Evolutionary conservation across 2,888 invertebrate species (phyloP).

Genomic region (Eupithecia pulchellata): DNA sequence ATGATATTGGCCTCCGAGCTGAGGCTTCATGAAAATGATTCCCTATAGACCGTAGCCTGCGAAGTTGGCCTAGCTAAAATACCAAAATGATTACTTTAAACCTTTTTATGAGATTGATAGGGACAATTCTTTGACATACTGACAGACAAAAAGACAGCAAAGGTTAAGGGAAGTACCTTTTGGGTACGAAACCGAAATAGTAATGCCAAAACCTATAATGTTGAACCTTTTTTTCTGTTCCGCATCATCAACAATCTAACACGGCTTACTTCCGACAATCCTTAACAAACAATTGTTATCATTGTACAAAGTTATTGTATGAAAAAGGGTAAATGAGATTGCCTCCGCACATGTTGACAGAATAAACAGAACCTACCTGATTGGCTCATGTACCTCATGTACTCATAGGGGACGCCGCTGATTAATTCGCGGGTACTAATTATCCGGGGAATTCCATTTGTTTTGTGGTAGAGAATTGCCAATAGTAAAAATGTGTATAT

Average conservation of each 20-base stretch:
- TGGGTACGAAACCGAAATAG: background rate
- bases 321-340: background rate
- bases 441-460: background rate
- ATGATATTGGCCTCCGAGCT: slow-evolving; percentile 27
- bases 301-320: background rate
- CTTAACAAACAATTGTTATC: background rate
- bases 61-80: background rate
- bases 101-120: too few relatives aligned
- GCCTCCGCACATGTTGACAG: background rate
- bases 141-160: background rate
- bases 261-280: background rate
- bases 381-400: background rate
- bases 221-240: background rate
- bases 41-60: background rate
- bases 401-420: background rate
- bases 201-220: background rate
- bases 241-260: too few relatives aligned
- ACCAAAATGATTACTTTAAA: background rate
- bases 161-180: background rate
- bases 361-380: background rate
- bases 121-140: too few relatives aligned
- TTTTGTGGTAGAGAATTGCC: background rate
- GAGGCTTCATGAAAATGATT: slow-evolving; percentile 6
- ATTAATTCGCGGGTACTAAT: background rate
- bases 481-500: background rate